Evolutionary conservation across 2,888 invertebrate species (phyloP).

Genomic region (Spisula solida): DNA sequence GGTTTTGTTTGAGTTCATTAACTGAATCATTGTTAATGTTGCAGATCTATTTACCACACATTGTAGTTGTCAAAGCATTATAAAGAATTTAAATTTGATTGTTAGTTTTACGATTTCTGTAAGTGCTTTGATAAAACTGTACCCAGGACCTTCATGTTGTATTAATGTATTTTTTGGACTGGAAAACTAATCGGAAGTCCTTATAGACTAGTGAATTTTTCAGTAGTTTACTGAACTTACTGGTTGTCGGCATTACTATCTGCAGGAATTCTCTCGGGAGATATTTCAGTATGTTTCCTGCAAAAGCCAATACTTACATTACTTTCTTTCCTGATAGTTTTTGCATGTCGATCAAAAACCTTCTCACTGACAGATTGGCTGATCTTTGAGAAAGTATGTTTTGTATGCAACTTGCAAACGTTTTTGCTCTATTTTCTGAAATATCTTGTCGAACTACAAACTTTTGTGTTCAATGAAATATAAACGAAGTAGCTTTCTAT

Average conservation of each 20-base stretch:
- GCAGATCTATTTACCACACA: too few relatives aligned
- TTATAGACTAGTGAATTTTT: not conserved
- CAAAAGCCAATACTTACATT: constrained; percentile 19
- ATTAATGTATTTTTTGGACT: constrained; percentile 1
- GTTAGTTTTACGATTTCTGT: too few relatives aligned
- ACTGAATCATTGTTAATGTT: too few relatives aligned
- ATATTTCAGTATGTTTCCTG: not conserved
- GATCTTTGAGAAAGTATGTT: not conserved
- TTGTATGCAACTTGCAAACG: too few relatives aligned
- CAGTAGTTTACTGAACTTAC: not conserved
- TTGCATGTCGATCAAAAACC: constrained; percentile 3
- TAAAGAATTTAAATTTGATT: too few relatives aligned
- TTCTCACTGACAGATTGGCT: not conserved
- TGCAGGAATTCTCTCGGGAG: not conserved
- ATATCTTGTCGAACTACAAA: too few relatives aligned
- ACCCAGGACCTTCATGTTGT: not conserved
- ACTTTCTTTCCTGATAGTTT: constrained; percentile 7
- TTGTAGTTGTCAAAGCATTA: too few relatives aligned
- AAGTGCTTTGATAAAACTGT: too few relatives aligned
- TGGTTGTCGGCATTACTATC: not conserved
- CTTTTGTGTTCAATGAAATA: too few relatives aligned
- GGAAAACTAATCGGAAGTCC: not conserved
- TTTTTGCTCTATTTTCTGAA: too few relatives aligned
- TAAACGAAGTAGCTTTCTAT: too few relatives aligned
- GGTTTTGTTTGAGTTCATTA: too few relatives aligned